Base-by-base conservation (phyloP, 2,113 vertebrate species). In the Barbus barbus region DNA sequence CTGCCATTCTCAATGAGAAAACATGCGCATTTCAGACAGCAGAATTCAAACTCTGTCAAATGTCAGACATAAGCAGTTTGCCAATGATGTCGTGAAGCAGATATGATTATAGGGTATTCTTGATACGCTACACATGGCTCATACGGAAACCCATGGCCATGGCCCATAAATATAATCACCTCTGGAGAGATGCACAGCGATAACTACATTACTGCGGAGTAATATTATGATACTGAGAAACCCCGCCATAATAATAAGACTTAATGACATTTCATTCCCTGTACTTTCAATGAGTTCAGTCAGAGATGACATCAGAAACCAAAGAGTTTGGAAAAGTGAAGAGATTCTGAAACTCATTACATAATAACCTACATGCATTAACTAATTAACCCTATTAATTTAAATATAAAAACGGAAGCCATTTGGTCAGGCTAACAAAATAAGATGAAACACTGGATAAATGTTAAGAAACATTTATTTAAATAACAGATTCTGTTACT, bases 181-280 rank as follows among this genome's bases (percentile, higher is more conserved):
- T 91, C 81, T 8, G 53, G 16, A 88, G 84, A 91, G 93, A 93
- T 83, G 63, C 78, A 69, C 86, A 33, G 84, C 84, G 83, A 72
- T 91, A 65, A 89, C 84, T 74, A 89, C 91, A 85, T 91, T 91
- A 89, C 87, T 16, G 83, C 81, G 53, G 65, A 76, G 75, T 79
- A 77, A 88, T 86, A 81, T 76, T 9, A 0, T 82, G 80, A 85
- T 77, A 82, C 5, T 22, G 28, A 58, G 87, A 56, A 84, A 88
- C 86, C 72, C 82, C 41, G 71, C 51, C 18, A 73, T 18, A 36
- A 80, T 90, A 88, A 87, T 82, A 73, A 33, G 65, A 85, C n/a
- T 58, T 87, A 90, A 89, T 33, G 3, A 26, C 8, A 76, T 88
- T 69, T 86, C 9, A 69, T 63, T 53, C 67, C 67, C 73, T 46